Evolutionary conservation across 2,888 invertebrate species (phyloP).

Genomic region (Spisula subtruncata): DNA sequence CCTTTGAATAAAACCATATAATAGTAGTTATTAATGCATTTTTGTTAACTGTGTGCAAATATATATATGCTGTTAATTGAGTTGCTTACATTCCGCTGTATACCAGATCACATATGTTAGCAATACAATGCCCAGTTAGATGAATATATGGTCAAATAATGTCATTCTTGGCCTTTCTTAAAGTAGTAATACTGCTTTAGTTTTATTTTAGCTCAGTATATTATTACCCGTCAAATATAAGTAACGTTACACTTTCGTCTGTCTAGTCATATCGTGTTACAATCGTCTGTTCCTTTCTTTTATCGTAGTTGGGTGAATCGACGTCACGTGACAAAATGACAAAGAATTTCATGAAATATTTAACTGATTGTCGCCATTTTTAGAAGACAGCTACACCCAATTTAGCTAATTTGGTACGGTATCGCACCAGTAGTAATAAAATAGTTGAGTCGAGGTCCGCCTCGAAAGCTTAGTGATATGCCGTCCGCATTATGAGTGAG

Average conservation of each 20-base stretch:
- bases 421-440: no score
- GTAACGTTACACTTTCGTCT: neutral
- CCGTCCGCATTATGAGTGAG: neutral
- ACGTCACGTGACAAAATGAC: slow-evolving; percentile 9
- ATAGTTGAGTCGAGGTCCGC: neutral
- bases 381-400: neutral
- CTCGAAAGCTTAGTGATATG: neutral
- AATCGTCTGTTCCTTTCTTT: neutral
- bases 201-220: no score
- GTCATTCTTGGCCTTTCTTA: no score
- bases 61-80: no score
- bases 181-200: no score
- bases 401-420: neutral
- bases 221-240: neutral
- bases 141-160: no score
- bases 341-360: slow-evolving; percentile 7
- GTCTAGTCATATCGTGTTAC: neutral
- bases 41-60: no score
- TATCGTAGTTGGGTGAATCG: neutral
- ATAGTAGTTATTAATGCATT: no score
- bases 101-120: no score
- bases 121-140: no score
- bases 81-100: no score
- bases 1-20: no score
- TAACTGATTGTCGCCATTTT: neutral